Base-by-base conservation (phyloP, 2,888 invertebrate species). In the Hybos culiciformis region DNA sequence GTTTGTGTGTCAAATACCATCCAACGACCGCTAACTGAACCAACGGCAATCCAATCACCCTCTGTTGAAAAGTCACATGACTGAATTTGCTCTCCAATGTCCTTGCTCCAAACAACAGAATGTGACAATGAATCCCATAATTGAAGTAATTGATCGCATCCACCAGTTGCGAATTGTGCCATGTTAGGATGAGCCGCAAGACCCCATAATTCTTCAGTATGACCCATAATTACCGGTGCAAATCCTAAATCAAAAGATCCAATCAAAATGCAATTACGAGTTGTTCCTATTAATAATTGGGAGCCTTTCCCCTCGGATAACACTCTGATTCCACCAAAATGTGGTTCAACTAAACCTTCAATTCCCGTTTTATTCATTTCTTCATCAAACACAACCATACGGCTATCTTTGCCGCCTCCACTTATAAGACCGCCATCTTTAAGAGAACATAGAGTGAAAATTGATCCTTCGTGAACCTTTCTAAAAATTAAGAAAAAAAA, bases 101-200 rank as follows among this genome's bases (percentile, higher is more conserved):
- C 88, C 67, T 87, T 86, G 61, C 82, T 84, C 92, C 92, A 92
- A 18, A 92, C 80, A 21, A 86, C 83, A 40, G 83, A 80, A 60
- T 86, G 86, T 31, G 85, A 80, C 61, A 87, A 74, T 0, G 83
- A 81, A 66, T 92, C 91, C 92, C 92, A 93, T 62, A 91, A 73
- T 66, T 84, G 83, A 41, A 88, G 69, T 48, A 82, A 71, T 44
- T 78, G 72, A 62, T 88, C 87, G 67, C 79, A 80, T 45, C 85
- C 86, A 3, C 84, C 86, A 12, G 90, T 83, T 29, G 84, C 77
- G 65, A 92, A 92, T 70, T 91, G 90, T 21, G 83, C 78, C 55
- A 88, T 72, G 37, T 72, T 68, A 0, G 91, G 90, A 66, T 90
- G 90, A 1, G 78, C 68, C 1, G 86, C 84, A 44, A 92, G 68